These are phyloP conservation scores for Cloeon dipterum DNA, from an alignment of 2,888 invertebrate species.

Conservation along the genomic window DNA sequence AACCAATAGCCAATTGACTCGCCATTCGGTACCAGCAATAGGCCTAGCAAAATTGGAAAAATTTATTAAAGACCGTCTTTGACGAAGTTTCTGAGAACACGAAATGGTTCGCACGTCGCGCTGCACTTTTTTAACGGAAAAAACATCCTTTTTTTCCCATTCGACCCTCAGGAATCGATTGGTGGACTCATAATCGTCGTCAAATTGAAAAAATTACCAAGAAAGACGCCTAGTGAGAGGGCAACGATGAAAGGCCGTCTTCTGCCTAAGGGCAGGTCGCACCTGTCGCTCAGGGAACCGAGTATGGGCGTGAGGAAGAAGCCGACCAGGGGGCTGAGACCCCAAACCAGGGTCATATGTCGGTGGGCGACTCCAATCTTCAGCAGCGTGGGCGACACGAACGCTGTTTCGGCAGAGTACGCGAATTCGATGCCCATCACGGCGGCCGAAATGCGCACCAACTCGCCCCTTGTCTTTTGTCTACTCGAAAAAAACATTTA, in stretches of 20 bases:
- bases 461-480: constrained; percentile 51
- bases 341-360: constrained; percentile 92
- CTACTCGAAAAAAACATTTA: constrained; percentile 21
- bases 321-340: constrained; percentile 77
- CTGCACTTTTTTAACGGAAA: too few relatives aligned
- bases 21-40: constrained; percentile 80
- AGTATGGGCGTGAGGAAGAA: constrained; percentile 84
- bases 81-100: too few relatives aligned
- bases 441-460: constrained; percentile 73
- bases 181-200: not conserved
- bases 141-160: too few relatives aligned
- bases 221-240: constrained; percentile 67
- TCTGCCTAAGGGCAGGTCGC: constrained; percentile 55
- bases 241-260: constrained; percentile 78
- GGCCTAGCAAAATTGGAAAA: constrained; percentile 30
- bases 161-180: too few relatives aligned
- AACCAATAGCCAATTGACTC: constrained; percentile 59
- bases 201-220: constrained; percentile 35
- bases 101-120: too few relatives aligned
- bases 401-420: constrained; percentile 92
- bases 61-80: too few relatives aligned
- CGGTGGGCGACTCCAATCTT: constrained; percentile 82
- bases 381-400: constrained; percentile 81
- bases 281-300: constrained; percentile 81
- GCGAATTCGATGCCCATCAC: constrained; percentile 97